Evolutionary conservation across 2,888 invertebrate species (phyloP).

Genomic region (Caenorhabditis sinica): DNA sequence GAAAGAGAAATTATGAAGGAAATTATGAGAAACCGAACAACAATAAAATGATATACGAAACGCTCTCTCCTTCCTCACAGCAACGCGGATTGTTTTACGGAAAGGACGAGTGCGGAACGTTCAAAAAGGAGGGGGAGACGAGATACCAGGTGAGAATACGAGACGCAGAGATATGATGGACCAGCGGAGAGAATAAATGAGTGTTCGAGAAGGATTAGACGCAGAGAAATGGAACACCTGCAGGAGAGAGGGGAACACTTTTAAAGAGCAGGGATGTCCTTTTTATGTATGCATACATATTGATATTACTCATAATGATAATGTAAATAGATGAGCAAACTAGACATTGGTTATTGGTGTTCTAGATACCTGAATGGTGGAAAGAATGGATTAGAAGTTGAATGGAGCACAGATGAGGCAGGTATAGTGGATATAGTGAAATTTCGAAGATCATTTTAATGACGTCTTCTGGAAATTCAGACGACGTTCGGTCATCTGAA

Average conservation of each 20-base stretch:
- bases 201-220: slow-evolving; percentile 4
- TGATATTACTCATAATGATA: neutral
- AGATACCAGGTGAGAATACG: neutral
- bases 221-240: slow-evolving; percentile 13
- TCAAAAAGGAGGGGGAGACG: neutral
- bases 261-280: slow-evolving; percentile 31
- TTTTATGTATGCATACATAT: slow-evolving; percentile 10
- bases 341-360: slow-evolving; percentile 3
- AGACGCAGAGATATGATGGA: slow-evolving; percentile 27
- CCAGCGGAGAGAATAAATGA: no score
- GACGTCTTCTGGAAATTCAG: neutral
- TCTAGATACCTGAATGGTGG: no score
- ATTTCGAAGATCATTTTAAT: neutral
- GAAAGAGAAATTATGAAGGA: slow-evolving; percentile 7
- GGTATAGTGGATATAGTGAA: neutral
- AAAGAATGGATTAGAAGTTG: neutral
- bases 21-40: slow-evolving; percentile 37
- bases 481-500: neutral
- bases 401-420: neutral
- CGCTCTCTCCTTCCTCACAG: slow-evolving; percentile 6
- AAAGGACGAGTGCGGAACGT: slow-evolving; percentile 43
- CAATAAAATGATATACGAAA: slow-evolving; percentile 43
- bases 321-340: slow-evolving; percentile 5
- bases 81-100: slow-evolving; percentile 38
- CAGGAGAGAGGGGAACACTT: neutral